Percentiles rank a stretch among this genome's conserved stretches.
phyloP scores from a whole-genome alignment of 2,113 vertebrate species.

The Strix aluco region DNA sequence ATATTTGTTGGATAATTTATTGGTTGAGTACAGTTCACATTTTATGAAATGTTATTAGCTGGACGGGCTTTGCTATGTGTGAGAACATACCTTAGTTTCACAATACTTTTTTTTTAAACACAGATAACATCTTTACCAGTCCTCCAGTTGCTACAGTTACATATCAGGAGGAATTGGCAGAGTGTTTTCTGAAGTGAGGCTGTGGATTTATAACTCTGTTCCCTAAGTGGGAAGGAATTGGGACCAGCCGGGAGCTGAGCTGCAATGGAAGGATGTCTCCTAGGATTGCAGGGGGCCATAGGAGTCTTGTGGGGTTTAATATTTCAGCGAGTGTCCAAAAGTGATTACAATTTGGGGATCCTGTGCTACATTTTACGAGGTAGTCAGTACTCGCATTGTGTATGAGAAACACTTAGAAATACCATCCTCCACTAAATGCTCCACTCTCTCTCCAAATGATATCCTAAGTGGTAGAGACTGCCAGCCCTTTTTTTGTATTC shows the following conservation, averaged over 20 bases:
- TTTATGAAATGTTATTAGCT: background rate
- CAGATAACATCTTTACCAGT: background rate
- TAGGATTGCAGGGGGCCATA: background rate
- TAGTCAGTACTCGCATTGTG: accelerated
- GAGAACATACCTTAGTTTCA: background rate
- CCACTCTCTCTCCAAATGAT: background rate
- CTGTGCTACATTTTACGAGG: background rate
- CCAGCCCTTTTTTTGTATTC: background rate
- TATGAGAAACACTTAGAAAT: background rate
- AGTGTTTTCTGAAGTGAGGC: background rate
- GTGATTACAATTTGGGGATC: background rate
- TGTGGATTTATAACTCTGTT: background rate
- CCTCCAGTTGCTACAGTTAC: background rate
- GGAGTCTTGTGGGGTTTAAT: background rate
- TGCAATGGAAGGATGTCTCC: background rate
- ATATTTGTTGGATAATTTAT: background rate
- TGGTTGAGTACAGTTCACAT: background rate
- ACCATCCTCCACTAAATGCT: background rate
- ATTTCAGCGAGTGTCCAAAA: background rate
- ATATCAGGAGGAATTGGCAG: background rate
- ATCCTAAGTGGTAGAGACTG: accelerated
- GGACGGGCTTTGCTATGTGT: background rate
- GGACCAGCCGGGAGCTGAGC: background rate
- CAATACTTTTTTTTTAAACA: background rate
- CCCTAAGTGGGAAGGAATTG: background rate